Base-by-base conservation (phyloP, 2,888 invertebrate genomes). In the Anorthoa munda region DNA sequence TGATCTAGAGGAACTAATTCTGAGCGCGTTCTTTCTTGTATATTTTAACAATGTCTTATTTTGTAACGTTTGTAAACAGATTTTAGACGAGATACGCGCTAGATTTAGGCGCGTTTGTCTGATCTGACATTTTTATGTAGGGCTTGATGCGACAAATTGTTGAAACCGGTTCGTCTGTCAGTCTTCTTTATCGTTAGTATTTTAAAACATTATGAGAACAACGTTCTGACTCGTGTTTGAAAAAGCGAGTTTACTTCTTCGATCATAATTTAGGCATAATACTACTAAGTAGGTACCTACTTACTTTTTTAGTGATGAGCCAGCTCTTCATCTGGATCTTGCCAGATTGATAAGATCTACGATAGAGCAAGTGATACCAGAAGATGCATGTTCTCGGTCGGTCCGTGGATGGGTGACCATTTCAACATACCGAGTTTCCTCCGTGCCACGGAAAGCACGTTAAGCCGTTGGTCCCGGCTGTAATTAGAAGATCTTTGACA, bases 11-110 rank as follows among this genome's bases (percentile, higher is more conserved):
- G 70, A 73, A 81, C 77, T 80, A 85, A 84, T 86, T 78, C 84
- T 77, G 74, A 11, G 31, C 67, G 72, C 72, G 84, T 76, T 63
- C 64, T 63, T 45, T 66, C 13, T 72, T 74, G 74, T 78, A 76
- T 81, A 85, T 75, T 81, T 86, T 80, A 80, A 72, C 65, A 72
- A 81, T 84, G 81, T 75, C 70, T 79, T 79, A 84, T 73, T 78
- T 83, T 75, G 72, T 71, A 21, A 78, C 50, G 72, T 71, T 77
- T 61, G 58, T 26, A 63, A 51, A 67, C 69, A 67, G 77, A 80
- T 80, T 81, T 73, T 80, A 53, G 55, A 50, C 50, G 46, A 66
- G 67, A 77, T 67, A 72, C 23, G 60, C 53, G 9, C 61, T 51
- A 48, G 56, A 58, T 60, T 53, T 31, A 53, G 39, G 46, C 51